These are phyloP conservation scores for Heliconius himera DNA, from an alignment of 1,140 invertebrate species.

Conservation along the genomic window DNA sequence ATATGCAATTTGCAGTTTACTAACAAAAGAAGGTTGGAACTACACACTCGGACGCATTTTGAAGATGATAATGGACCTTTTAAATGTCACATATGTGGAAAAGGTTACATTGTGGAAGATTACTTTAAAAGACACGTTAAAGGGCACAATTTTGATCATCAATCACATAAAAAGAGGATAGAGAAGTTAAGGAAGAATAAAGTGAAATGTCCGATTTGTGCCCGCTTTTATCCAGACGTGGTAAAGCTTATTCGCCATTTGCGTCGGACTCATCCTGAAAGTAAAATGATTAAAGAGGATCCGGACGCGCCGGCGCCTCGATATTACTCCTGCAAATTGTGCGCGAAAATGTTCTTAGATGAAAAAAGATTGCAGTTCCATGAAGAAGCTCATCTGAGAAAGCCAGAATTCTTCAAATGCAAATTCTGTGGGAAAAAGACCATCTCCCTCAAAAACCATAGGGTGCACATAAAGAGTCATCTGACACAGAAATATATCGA, in stretches of 20 bases:
- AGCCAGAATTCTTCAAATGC: slow-evolving; percentile 75
- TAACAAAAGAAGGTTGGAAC: slow-evolving; percentile 64
- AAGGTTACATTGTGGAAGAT: slow-evolving; percentile 67
- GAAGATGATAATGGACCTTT: slow-evolving; percentile 70
- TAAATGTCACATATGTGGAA: slow-evolving; percentile 74
- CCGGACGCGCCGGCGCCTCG: slow-evolving; percentile 67
- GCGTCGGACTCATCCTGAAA: slow-evolving; percentile 71
- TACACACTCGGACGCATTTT: slow-evolving; percentile 71
- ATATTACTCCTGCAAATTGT: slow-evolving; percentile 71
- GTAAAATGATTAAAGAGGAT: slow-evolving; percentile 79
- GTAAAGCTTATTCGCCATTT: slow-evolving; percentile 73
- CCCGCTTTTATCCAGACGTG: slow-evolving; percentile 67
- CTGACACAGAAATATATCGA: slow-evolving; percentile 70
- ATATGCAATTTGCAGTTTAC: slow-evolving; percentile 73
- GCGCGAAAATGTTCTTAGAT: slow-evolving; percentile 74
- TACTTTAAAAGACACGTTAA: slow-evolving; percentile 69
- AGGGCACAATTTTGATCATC: slow-evolving; percentile 74
- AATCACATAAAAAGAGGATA: slow-evolving; percentile 68
- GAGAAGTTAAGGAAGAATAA: slow-evolving; percentile 69
- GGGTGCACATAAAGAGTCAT: slow-evolving; percentile 72
- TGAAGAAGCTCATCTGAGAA: slow-evolving; percentile 69
- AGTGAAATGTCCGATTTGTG: slow-evolving; percentile 77
- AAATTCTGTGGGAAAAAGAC: slow-evolving; percentile 78
- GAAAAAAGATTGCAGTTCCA: slow-evolving; percentile 66
- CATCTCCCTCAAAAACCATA: slow-evolving; percentile 69